Evolutionary conservation across 1,140 invertebrate species (phyloP), one percentile per base, ranked within the genome.

Genomic region (Cotesia typhae): DNA sequence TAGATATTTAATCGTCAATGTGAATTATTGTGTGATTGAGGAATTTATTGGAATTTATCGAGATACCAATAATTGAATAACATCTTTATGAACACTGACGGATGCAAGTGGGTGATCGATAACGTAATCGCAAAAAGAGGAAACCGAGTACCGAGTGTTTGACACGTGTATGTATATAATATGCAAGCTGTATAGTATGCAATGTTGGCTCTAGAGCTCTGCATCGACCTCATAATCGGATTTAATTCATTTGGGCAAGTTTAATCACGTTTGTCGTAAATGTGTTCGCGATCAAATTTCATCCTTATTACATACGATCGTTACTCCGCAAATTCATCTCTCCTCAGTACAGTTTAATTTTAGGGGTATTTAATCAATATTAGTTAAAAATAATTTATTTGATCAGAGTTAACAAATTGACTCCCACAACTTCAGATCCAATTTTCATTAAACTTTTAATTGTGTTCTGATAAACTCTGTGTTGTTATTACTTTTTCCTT

Each of bases 181-280:
- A 47, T 47, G 41, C 10, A 28, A 28, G 53, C n/a, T n/a, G n/a
- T n/a, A n/a, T n/a, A n/a, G n/a, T n/a, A n/a, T n/a, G n/a, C 12
- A 20, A 60, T 60, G 14, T 36, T 20, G 12, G 9, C 9, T 28
- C 14, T 6, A 60, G 59, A 60, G 59, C n/a, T n/a, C 37, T 64
- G 35, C 37, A 38, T 37, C 61, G 14, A 53, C 10, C 47, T 38
- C 51, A 71, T 71, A 66, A 71, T 71, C 51, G 53, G n/a, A 38
- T 71, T 71, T 65, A 38, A 71, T 35, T 12, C 51, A 59, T 66
- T 71, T 57, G 63, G 14, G 28, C 52, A 66, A 71, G 61, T 57
- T 71, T 71, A 71, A 71, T 66, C 70, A n/a, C 57, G n/a, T 65
- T 71, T 66, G 36, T 71, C 41, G 63, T 38, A 38, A 71, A 66